Evolutionary conservation across 2,888 invertebrate species (phyloP), one percentile per base, ranked within the genome.

Genomic region (Drosophila melanosoma): DNA sequence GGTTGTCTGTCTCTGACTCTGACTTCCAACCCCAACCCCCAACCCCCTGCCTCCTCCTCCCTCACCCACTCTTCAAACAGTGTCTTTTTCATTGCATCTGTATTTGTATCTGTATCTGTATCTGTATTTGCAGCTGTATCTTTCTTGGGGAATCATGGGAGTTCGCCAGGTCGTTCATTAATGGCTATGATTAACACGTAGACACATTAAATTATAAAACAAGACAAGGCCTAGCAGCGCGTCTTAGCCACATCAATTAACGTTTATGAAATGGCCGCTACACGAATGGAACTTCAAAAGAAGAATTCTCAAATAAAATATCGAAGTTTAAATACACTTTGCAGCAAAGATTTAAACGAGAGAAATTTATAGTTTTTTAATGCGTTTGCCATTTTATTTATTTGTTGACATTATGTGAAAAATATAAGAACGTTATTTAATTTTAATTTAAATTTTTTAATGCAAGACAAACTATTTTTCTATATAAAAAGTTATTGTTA

Each of bases 151-250:
- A n/a, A 60, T 58, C 69, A 67, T 81, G 79, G 42, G 68, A 57
- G 82, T 45, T 71, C 65, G 70, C 40, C 58, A 58, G 66, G 66
- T 74, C 81, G 63, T 81, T 61, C 87, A 86, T 90, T 89, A 87
- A 90, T 79, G 79, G 82, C 90, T 71, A 83, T 91, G 89, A 91
- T 90, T 90, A 91, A 90, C 87, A 87, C 87, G 87, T 87, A 87
- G 71, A 62, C 66, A 78, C 87, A 82, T 83, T 89, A 90, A 87
- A 87, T 87, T 90, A 89, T 82, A 69, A 62, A 73, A 69, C 57
- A 62, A 54, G 64, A 61, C 45, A 49, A 51, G 64, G 70, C 71
- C 77, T 63, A 63, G 48, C 53, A 53, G 52, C 73, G 49, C 63
- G 62, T 38, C 35, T 70, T 63, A 74, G 84, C 74, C 76, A 73